Evolutionary conservation across 2,113 vertebrate species (phyloP), one percentile per base, ranked within the genome.

Genomic region (Microcebus jonahi): DNA sequence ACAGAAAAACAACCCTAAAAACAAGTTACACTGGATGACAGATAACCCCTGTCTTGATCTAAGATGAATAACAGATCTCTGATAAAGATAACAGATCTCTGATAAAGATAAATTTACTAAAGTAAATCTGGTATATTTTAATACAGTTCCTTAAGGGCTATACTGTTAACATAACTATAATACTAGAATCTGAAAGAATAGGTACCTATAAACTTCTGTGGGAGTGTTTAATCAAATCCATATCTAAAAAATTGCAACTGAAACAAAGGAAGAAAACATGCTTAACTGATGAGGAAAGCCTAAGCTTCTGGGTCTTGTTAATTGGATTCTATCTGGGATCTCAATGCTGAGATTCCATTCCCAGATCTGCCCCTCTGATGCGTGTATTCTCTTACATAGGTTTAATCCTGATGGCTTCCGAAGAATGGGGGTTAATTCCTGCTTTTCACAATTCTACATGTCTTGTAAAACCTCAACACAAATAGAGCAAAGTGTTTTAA

Each of bases 401-500:
- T 92, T 91, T 90, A 63, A 96, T 67, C 48, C n/a, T 63, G 57
- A 77, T 59, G n/a, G 53, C 5, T 93, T 86, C 79, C 61, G n/a
- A 13, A 57, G 61, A 57, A 31, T 48, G 21, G 39, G 21, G 57
- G 14, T 67, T 94, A 94, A 95, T 77, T 92, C 23, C 57, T 73
- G 42, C 29, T 79, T 87, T 13, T 90, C 15, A 34, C 25, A 55
- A 42, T 90, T 92, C 76, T 70, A 59, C 18, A 81, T 63, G 34
- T 92, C 50, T 77, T 75, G 6, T n/a, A 94, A 82, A 94, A 94
- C 25, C 55, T 84, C 73, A 91, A 92, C 23, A 96, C 27, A 92
- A 86, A 88, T 42, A 39, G 53, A 70, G 39, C 65, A 94, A 85
- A 76, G 25, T 39, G 50, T 84, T 91, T 95, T 84, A 84, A 88